These are phyloP conservation scores for Drosophila quasianomalipes DNA, from an alignment of 2,888 invertebrate species.

Conservation along the genomic window DNA sequence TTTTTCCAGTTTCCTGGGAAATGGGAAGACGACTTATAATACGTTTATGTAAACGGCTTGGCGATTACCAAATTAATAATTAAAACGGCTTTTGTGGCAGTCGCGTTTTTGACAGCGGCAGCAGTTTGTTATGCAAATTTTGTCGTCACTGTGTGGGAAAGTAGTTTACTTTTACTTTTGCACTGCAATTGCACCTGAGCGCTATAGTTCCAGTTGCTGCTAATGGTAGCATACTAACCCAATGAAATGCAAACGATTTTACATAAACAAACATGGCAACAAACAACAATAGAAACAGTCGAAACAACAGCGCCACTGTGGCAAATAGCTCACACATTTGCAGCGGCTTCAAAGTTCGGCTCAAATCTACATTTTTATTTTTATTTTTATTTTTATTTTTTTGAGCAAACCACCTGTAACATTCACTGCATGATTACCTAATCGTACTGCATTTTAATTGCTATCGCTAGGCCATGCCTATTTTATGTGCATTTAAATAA, in stretches of 20 bases:
- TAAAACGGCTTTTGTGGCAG: slow-evolving; percentile 31
- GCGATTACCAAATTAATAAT: slow-evolving; percentile 55
- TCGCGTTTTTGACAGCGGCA: slow-evolving; percentile 4
- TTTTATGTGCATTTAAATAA: slow-evolving; percentile 39
- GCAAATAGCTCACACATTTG: slow-evolving; percentile 14
- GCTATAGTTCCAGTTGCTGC: slow-evolving; percentile 8
- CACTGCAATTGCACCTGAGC: slow-evolving; percentile 30
- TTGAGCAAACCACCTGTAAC: slow-evolving; percentile 42
- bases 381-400: slow-evolving; percentile 28
- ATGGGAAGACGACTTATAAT: slow-evolving; percentile 24
- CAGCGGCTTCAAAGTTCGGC: slow-evolving; percentile 33
- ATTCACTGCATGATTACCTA: slow-evolving; percentile 61
- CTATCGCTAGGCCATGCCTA: slow-evolving; percentile 15
- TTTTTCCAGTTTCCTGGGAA: slow-evolving; percentile 38
- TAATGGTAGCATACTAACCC: slow-evolving; percentile 55
- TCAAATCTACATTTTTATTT: slow-evolving; percentile 37
- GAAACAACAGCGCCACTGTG: slow-evolving; percentile 29
- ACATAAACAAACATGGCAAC: background rate
- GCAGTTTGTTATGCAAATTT: slow-evolving; percentile 67
- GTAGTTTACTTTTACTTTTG: slow-evolving; percentile 75
- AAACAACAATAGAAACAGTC: background rate
- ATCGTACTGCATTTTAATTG: slow-evolving; percentile 56
- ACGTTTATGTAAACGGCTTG: slow-evolving; percentile 39
- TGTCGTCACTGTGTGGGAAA: slow-evolving; percentile 47
- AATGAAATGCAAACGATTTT: slow-evolving; percentile 48